Conservation (phyloP, 2,797 vertebrate species). For the Sebastes cheni region DNA sequence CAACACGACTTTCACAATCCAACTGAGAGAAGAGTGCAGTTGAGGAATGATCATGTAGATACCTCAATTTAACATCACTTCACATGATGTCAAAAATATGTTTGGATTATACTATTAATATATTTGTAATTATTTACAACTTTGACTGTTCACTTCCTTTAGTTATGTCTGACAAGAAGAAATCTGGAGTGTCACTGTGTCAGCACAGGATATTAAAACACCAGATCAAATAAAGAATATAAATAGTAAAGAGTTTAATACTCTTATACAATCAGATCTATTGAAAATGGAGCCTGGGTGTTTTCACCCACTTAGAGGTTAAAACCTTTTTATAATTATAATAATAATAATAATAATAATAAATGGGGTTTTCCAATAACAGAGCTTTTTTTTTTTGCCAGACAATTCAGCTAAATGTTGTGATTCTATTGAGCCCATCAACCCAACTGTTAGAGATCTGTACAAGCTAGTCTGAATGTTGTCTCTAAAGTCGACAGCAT, state of each 20-base stretch:
- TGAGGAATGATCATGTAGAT: background rate
- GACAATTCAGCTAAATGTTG: background rate
- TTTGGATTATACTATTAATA: background rate
- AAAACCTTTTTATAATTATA: background rate
- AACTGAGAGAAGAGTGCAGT: background rate
- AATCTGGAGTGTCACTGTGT: background rate
- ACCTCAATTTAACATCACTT: background rate
- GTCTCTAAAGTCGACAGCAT: background rate
- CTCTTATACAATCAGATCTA: background rate
- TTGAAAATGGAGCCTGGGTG: background rate
- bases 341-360: background rate
- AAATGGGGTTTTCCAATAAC: background rate
- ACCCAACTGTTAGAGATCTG: background rate
- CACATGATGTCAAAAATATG: background rate
- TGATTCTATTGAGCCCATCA: background rate
- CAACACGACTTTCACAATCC: background rate
- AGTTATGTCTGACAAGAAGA: background rate
- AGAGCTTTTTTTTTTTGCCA: background rate
- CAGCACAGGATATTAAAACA: background rate
- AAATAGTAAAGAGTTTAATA: background rate
- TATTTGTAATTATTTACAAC: background rate
- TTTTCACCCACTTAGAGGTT: background rate
- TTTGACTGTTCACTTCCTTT: background rate
- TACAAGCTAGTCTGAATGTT: background rate
- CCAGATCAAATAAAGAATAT: background rate